Evolutionary conservation across 1,140 invertebrate species (phyloP).

Genomic region (Drosophila watanabei): DNA sequence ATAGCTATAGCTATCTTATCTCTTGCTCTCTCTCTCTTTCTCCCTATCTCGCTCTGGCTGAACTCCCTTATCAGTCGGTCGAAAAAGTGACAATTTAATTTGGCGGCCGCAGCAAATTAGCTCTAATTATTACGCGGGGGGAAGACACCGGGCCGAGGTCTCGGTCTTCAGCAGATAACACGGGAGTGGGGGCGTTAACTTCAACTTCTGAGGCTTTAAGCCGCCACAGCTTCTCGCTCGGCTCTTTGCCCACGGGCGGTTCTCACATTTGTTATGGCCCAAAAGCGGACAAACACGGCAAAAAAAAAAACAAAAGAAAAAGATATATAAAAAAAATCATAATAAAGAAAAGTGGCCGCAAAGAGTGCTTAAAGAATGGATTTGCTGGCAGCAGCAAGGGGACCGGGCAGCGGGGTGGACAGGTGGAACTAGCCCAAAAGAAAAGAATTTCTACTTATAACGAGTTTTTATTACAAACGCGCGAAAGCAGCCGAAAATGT

Average conservation of each 20-base stretch:
- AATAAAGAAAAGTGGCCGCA: slow-evolving; percentile 82
- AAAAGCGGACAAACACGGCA: slow-evolving; percentile 17
- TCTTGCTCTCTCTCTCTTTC: slow-evolving; percentile 12
- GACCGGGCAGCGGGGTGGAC: slow-evolving; percentile 2
- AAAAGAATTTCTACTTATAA: slow-evolving; percentile 83
- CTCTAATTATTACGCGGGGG: slow-evolving; percentile 59
- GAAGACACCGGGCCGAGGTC: neutral
- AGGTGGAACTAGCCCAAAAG: slow-evolving; percentile 53
- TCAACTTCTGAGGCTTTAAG: slow-evolving; percentile 65
- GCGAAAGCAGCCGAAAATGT: slow-evolving; percentile 78
- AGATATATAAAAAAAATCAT: slow-evolving; percentile 44
- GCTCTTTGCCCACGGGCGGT: slow-evolving; percentile 61
- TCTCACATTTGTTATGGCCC: slow-evolving; percentile 79
- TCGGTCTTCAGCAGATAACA: slow-evolving; percentile 15
- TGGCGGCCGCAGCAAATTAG: slow-evolving; percentile 78
- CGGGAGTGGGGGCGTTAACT: slow-evolving; percentile 63
- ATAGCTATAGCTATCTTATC: slow-evolving; percentile 20
- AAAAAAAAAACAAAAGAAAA: neutral
- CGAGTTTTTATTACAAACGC: slow-evolving; percentile 83
- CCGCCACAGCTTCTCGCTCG: slow-evolving; percentile 36
- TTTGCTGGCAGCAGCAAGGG: slow-evolving; percentile 34
- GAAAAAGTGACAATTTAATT: slow-evolving; percentile 68
- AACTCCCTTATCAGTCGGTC: slow-evolving; percentile 52
- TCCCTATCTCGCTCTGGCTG: neutral
- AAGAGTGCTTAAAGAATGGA: slow-evolving; percentile 79